Base-by-base conservation (phyloP, 2,888 invertebrate genomes). In the Brenthis hecate region DNA sequence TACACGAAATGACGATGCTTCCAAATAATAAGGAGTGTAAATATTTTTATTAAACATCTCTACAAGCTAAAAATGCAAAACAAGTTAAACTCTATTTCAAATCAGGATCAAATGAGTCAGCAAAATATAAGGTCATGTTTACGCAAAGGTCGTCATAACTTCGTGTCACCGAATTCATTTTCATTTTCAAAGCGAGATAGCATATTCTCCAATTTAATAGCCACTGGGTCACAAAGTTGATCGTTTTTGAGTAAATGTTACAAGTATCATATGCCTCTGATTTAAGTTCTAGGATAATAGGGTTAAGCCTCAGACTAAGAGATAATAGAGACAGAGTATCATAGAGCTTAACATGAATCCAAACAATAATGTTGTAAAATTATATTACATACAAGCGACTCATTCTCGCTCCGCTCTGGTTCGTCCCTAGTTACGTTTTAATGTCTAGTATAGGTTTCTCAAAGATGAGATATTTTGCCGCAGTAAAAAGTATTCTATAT, bases 191-290 rank as follows among this genome's bases (percentile, higher is more conserved):
- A 77, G 73, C 69, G 72, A 80, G 70, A 87, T 85, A 85, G 84
- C 83, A 78, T 76, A 80, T 79, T 19, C 78, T 79, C 80, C 80
- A 83, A 86, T 85, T 84, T 79, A 75, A 80, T 81, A 80, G 16
- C 70, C 76, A 73, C 74, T 75, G 75, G 76, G 80, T 85, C 84
- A 50, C 28, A 60, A 28, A 50, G 50, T 60, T 60, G 50, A 60
- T 50, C 50, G 60, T 50, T 60, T 60, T 50, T 60, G 23, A 50
- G n/a, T 60, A 60, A 60, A 60, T 14, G 60, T 81, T 81, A 84
- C 81, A 83, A 84, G 80, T 82, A 80, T 80, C 82, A 83, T 82
- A 79, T 84, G 85, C 79, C 76, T 75, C 79, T 78, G 83, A 85
- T 84, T 85, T 82, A 77, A 84, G 82, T 85, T 85, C 84, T 85